Percentiles rank a stretch among this genome's conserved stretches.
Conservation (phyloP, 2,113 vertebrate genomes). For the Ceratotherium simum region DNA sequence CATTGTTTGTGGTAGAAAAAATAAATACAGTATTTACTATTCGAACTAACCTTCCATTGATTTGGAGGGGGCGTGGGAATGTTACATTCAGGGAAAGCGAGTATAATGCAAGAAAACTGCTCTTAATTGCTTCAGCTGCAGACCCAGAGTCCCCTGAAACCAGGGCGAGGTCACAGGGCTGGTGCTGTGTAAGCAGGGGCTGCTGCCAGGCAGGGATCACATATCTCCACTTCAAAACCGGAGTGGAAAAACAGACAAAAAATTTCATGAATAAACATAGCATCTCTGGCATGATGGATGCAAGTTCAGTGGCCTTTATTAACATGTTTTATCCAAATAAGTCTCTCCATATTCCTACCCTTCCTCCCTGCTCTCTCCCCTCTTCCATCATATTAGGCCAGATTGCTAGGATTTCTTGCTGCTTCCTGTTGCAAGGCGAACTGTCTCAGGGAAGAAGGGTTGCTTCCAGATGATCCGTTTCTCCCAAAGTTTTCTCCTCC, state of each 20-base stretch:
- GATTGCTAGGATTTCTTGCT: neutral
- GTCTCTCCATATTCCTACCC: neutral
- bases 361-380: neutral
- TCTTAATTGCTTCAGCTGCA: neutral
- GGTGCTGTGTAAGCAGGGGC: neutral
- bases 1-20: neutral
- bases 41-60: neutral
- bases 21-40: neutral
- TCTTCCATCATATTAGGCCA: neutral
- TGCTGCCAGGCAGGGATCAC: neutral
- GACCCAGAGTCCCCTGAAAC: neutral
- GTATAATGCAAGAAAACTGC: neutral
- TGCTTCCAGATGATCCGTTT: neutral
- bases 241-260: neutral
- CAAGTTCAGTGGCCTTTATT: neutral
- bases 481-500: neutral
- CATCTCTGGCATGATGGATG: neutral
- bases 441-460: neutral
- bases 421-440: neutral
- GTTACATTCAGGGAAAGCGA: neutral
- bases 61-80: neutral
- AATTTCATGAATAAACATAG: neutral
- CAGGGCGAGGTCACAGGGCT: neutral
- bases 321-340: neutral
- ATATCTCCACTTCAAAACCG: neutral